A percentile compares a stretch with the other conserved stretches of the same genome.
These are phyloP conservation scores for Bombus confusus DNA, from an alignment of 1,140 invertebrate genomes.

Conservation along the genomic window DNA sequence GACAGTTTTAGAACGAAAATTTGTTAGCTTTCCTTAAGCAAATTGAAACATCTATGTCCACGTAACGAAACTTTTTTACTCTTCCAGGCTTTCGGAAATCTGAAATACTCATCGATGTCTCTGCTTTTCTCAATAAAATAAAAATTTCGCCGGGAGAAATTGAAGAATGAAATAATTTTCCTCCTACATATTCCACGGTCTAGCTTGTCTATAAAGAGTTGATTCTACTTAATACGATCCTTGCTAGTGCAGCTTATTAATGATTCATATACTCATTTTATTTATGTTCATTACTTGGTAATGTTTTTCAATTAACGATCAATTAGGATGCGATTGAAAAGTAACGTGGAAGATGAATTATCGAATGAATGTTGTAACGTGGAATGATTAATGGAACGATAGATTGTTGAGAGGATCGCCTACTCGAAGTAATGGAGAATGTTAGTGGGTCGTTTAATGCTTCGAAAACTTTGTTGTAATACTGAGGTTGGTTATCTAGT, in stretches of 20 bases:
- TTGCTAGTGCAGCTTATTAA: neutral
- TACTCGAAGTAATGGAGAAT: neutral
- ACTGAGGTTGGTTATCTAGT: neutral
- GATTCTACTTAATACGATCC: neutral
- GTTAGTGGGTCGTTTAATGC: neutral
- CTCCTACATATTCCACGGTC: no score
- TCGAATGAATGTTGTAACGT: neutral
- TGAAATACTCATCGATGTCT: neutral
- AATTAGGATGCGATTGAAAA: neutral
- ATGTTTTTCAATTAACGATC: neutral
- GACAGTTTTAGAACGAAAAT: no score
- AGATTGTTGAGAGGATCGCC: slow-evolving; percentile 7
- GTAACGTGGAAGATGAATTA: neutral
- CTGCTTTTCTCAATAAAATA: neutral
- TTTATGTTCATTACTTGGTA: neutral
- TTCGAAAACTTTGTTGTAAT: neutral
- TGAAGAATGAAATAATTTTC: neutral
- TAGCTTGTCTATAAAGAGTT: neutral
- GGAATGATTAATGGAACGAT: neutral
- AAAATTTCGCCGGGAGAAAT: neutral
- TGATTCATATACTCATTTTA: neutral
- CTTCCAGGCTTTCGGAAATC: no score
- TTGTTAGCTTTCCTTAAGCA: no score
- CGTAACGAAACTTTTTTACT: no score
- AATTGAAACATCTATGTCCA: no score